phyloP scores from a whole-genome alignment of 2,113 vertebrate genomes.

The Drymodes brunneopygia region DNA sequence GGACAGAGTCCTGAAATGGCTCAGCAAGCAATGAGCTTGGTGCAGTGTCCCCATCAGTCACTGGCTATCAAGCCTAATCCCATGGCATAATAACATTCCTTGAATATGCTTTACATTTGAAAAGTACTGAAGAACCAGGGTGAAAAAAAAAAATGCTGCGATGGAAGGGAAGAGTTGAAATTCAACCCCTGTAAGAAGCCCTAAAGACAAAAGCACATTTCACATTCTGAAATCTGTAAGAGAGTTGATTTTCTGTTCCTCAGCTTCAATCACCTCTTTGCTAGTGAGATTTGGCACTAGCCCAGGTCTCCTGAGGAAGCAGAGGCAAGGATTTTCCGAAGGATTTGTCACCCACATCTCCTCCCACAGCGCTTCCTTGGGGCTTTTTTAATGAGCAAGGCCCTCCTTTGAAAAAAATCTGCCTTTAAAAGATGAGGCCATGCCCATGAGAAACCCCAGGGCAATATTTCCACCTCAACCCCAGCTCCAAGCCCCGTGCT shows the following conservation, averaged over 20 bases:
- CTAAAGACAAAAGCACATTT: neutral
- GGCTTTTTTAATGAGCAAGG: constrained; percentile 1
- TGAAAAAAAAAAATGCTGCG: neutral
- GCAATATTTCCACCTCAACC: neutral
- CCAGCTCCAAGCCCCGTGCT: neutral
- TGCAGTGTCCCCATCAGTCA: neutral
- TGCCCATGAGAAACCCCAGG: neutral
- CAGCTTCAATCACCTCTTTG: constrained; percentile 1
- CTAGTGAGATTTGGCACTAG: constrained; percentile 7
- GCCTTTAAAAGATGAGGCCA: neutral
- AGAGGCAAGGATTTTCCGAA: constrained; percentile 17
- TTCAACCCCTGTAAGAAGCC: neutral
- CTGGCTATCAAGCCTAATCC: neutral
- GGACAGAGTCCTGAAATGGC: neutral
- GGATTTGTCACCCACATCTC: constrained; percentile 42
- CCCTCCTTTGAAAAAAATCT: neutral
- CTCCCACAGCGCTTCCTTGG: neutral
- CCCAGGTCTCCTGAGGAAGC: constrained; percentile 21
- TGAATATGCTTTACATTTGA: neutral
- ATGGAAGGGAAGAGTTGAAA: neutral
- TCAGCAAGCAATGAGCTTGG: neutral
- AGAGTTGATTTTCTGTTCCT: constrained; percentile 21
- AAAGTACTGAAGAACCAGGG: neutral
- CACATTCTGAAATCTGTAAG: neutral
- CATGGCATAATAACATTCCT: neutral